phyloP scores from a whole-genome alignment of 2,888 invertebrate genomes.

The Lasioglossum malachurum region DNA sequence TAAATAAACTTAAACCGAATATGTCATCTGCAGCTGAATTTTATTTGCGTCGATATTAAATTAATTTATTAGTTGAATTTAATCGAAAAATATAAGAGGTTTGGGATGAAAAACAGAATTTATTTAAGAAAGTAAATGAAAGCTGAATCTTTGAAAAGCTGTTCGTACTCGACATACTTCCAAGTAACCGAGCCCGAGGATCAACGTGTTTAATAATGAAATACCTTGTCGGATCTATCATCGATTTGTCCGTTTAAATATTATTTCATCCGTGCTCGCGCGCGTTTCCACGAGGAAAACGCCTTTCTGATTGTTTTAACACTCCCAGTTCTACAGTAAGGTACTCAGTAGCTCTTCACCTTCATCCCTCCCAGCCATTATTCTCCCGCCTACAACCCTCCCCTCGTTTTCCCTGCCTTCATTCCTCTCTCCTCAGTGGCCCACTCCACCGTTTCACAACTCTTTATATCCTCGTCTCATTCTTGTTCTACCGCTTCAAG shows the following conservation, averaged over 20 bases:
- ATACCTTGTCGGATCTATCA: background rate
- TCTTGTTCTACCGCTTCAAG: background rate
- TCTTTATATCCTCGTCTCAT: constrained; percentile 15
- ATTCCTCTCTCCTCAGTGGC: background rate
- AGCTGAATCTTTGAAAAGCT: background rate
- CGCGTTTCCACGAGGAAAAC: constrained; percentile 3
- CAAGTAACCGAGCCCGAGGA: background rate
- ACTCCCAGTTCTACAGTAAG: background rate
- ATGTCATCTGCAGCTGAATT: background rate
- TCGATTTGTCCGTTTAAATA: constrained; percentile 2
- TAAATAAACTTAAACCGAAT: background rate
- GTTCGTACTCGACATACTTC: background rate
- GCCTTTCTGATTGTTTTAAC: constrained; percentile 32
- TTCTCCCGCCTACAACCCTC: constrained; percentile 16
- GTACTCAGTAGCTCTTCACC: constrained; percentile 25
- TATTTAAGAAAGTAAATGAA: background rate
- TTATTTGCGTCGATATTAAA: background rate
- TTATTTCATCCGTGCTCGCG: background rate
- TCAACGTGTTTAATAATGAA: constrained; percentile 2
- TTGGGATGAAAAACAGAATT: background rate
- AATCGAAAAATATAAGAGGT: background rate
- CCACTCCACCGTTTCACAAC: background rate
- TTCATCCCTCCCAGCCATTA: background rate
- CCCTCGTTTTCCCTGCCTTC: background rate
- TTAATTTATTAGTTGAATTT: background rate